phyloP scores from a whole-genome alignment of 2,797 vertebrate species.

The Sebastes hubbsi region DNA sequence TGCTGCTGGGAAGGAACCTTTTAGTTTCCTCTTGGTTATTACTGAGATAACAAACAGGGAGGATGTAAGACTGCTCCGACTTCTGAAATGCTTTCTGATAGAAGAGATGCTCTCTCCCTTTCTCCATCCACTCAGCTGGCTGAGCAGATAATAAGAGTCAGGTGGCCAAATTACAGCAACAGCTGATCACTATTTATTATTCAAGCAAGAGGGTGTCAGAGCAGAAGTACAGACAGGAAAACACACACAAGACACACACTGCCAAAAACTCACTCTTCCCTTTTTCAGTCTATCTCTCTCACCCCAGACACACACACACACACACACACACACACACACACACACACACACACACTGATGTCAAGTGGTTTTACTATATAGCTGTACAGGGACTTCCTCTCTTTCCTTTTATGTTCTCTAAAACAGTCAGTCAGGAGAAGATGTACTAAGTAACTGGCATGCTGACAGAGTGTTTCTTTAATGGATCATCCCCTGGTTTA shows the following conservation, averaged over 20 bases:
- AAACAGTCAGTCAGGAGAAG: slow-evolving; percentile 27
- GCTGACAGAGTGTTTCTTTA: slow-evolving; percentile 16
- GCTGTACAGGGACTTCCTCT: slow-evolving; percentile 46
- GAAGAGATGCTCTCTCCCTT: slow-evolving; percentile 4
- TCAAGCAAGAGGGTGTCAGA: slow-evolving; percentile 47
- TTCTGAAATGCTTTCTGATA: slow-evolving; percentile 13
- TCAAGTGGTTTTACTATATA: slow-evolving; percentile 31
- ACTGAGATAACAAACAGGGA: slow-evolving; percentile 14
- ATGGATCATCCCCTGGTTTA: slow-evolving; percentile 23
- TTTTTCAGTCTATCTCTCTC: slow-evolving; percentile 8
- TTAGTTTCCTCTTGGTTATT: slow-evolving; percentile 5
- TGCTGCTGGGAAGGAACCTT: slow-evolving; percentile 13
- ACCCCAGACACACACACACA: slow-evolving; percentile 4
- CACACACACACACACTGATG: slow-evolving; percentile 10
- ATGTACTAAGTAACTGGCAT: slow-evolving; percentile 34
- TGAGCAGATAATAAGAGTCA: slow-evolving; percentile 53
- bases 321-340: slow-evolving; percentile 9
- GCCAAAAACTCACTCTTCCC: slow-evolving; percentile 36
- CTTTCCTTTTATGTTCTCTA: slow-evolving; percentile 28
- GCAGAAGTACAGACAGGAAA: slow-evolving; percentile 43
- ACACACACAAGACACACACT: not conserved
- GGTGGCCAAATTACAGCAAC: slow-evolving; percentile 61
- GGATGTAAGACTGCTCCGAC: slow-evolving; percentile 3
- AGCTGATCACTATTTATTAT: slow-evolving; percentile 72
- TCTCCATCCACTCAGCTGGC: slow-evolving; percentile 29